Percentiles rank a stretch among this genome's conserved stretches.
These are phyloP conservation scores for Podarcis cretensis DNA, from an alignment of 2,113 vertebrate genomes.

Conservation along the genomic window DNA sequence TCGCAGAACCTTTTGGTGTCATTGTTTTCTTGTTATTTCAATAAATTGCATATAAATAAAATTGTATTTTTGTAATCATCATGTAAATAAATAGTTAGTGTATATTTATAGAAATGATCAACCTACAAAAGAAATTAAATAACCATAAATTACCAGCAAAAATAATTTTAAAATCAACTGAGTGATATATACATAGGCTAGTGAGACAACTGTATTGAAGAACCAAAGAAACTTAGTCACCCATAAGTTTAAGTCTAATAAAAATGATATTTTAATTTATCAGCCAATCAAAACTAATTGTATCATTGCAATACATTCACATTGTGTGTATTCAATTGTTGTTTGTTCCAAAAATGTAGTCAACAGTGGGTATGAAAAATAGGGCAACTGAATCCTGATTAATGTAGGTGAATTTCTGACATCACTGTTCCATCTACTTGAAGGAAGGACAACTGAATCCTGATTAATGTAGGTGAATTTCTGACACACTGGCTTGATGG, in stretches of 20 bases:
- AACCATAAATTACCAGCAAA: constrained; percentile 56
- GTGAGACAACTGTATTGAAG: constrained; percentile 64
- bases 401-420: neutral
- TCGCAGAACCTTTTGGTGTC: constrained; percentile 68
- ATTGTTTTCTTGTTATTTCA: constrained; percentile 77
- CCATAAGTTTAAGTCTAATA: constrained; percentile 57
- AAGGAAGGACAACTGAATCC: neutral
- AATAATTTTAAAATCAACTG: constrained; percentile 46
- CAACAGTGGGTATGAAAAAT: constrained; percentile 47
- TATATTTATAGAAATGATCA: constrained; percentile 80
- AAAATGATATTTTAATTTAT: constrained; percentile 56
- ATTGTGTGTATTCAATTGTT: constrained; percentile 52
- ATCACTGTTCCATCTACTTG: neutral
- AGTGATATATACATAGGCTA: constrained; percentile 49
- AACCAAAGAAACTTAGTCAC: constrained; percentile 78
- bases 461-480: too few relatives aligned
- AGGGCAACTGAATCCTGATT: neutral
- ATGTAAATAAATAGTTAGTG: constrained; percentile 79
- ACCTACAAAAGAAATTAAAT: constrained; percentile 61
- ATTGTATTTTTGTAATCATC: constrained; percentile 85
- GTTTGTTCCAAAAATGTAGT: constrained; percentile 53
- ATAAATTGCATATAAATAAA: constrained; percentile 81
- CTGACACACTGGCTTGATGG: too few relatives aligned
- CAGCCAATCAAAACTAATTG: constrained; percentile 45
- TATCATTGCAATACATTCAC: constrained; percentile 46